phyloP scores from a whole-genome alignment of 2,113 vertebrate genomes.

The Hemibagrus wyckioides region DNA sequence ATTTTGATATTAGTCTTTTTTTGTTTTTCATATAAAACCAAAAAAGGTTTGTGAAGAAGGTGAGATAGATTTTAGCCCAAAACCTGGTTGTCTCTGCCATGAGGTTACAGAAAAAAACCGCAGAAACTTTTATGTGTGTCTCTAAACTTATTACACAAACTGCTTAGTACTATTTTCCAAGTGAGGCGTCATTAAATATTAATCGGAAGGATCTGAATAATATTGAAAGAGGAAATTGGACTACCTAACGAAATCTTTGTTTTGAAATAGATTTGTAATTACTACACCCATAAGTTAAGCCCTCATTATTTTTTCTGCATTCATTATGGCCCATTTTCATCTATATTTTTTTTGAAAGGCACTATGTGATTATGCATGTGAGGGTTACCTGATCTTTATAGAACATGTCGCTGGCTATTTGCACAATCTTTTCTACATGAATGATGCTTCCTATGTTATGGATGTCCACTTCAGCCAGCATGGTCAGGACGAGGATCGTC shows the following conservation, averaged over 20 bases:
- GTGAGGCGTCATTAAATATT: neutral
- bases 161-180: neutral
- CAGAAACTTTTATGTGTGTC: neutral
- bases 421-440: conserved; percentile 91
- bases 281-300: neutral
- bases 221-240: neutral
- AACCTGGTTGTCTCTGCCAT: neutral
- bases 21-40: neutral
- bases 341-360: neutral
- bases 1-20: neutral
- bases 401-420: conserved; percentile 88
- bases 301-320: neutral
- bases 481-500: conserved; percentile 91
- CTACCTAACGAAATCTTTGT: neutral
- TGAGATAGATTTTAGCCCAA: neutral
- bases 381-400: conserved; percentile 86
- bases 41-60: neutral
- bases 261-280: neutral
- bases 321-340: neutral
- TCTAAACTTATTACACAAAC: neutral
- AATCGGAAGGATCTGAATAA: neutral
- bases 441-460: conserved; percentile 85
- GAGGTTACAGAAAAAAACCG: too few species aligned
- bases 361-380: neutral
- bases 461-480: conserved; percentile 89